Evolutionary conservation across 1,140 invertebrate genomes (phyloP), one percentile per base, ranked within the genome.

Genomic region (Chironomus tepperi): DNA sequence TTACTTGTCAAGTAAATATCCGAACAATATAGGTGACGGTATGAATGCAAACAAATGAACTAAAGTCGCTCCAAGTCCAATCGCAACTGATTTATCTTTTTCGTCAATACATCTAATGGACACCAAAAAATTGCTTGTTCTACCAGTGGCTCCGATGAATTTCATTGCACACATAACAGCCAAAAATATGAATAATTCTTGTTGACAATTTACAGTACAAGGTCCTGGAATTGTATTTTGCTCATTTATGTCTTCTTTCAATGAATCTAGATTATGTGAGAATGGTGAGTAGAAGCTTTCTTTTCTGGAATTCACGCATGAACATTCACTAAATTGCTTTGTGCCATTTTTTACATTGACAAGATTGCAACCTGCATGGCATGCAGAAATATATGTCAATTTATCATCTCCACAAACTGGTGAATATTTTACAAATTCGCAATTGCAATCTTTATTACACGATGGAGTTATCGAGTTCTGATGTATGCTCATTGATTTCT

Each of bases 21-120:
- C 89, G 79, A 88, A 89, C 9, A 89, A 79, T 74, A 90, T 89
- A 18, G 89, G 89, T 19, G 87, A 86, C 0, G 88, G 88, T 77
- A 89, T 87, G 75, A 89, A 87, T 7, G 87, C 86, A 73, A 87
- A 87, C 10, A 89, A 79, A 75, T 87, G 88, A 82, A 88, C 84
- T 15, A 88, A 83, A 64, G 84, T 87, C 43, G 88, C 77, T 70
- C 84, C 84, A 75, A 89, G 85, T 12, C 87, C 88, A 84, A 88
- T 87, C 0, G 88, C 86, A 0, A 88, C 86, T 2, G 88, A 81
- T 78, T 89, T 89, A 78, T 89, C 88, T 77, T 86, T 86, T 76
- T 89, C 87, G 43, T 88, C 87, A 8, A 89, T 87, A 77, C 88
- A 88, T 81, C 88, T 85, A 0, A 89, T 86, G 10, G 86, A 85